Evolutionary conservation across 2,113 vertebrate species (phyloP), one percentile per base, ranked within the genome.

Genomic region (Pogona vitticeps): DNA sequence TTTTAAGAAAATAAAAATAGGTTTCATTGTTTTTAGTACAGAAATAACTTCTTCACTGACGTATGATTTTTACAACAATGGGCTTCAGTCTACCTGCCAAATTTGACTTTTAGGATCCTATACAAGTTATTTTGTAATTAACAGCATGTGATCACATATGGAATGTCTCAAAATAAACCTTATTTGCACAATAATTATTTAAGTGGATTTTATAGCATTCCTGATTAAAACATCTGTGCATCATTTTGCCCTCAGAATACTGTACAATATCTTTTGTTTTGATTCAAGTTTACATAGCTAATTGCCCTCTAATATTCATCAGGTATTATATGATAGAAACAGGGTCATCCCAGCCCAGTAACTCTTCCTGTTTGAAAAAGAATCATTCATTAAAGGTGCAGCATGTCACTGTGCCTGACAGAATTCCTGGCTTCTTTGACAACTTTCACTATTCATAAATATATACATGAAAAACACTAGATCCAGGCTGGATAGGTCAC

Each of bases 41-140:
- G 70, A 83, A 76, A 68, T 80, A 85, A 76, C 72, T 52, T 5
- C 14, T 71, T 3, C 31, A 90, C 76, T 75, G 0, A 28, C 75
- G 6, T 17, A 80, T 71, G 89, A 2, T 71, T 75, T n/a, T 23
- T 78, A 46, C 6, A 38, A 36, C 21, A 52, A 46, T 1, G 38
- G 7, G 36, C 52, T 71, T 58, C 71, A 77, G 42, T 42, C 42
- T 70, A 61, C 20, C 77, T 86, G 38, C 85, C 42, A 87, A 52
- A 76, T 87, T 87, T 87, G 80, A 86, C 56, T 80, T 86, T 73
- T 36, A 73, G n/a, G 33, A 80, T 26, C 56, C 58, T 1, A 3
- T 38, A 31, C 70, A 76, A 56, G 76, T 2, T 83, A 82, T 79
- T 59, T 79, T 70, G 76, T 67, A 92, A 89, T 88, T 68, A 83